phyloP scores from a whole-genome alignment of 2,113 vertebrate species.

The Quiscalus mexicanus region DNA sequence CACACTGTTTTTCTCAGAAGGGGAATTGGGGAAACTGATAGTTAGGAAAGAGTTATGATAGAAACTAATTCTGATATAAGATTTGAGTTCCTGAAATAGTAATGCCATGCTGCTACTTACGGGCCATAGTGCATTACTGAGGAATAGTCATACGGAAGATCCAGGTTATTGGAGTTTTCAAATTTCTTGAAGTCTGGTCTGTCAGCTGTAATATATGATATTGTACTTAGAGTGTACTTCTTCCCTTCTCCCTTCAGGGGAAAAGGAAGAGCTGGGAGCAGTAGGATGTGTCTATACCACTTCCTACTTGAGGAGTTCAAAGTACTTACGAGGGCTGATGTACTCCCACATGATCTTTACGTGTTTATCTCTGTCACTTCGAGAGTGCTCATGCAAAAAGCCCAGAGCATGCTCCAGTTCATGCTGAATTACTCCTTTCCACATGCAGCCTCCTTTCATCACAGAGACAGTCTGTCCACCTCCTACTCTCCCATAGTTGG shows the following conservation, averaged over 20 bases:
- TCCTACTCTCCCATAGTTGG: slow-evolving; percentile 81
- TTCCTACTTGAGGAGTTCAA: background rate
- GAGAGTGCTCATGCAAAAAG: slow-evolving; percentile 86
- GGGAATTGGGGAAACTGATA: background rate
- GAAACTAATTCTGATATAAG: background rate
- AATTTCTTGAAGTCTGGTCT: slow-evolving; percentile 61
- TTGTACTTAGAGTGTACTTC: background rate
- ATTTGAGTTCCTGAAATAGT: background rate
- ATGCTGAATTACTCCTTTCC: slow-evolving; percentile 83
- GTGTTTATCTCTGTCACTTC: slow-evolving; percentile 82
- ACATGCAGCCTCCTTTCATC: slow-evolving; percentile 81
- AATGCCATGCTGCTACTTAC: slow-evolving; percentile 33
- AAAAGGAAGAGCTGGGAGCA: background rate
- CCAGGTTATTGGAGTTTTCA: slow-evolving; percentile 59
- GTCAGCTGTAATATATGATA: slow-evolving; percentile 49
- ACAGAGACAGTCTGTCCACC: slow-evolving; percentile 81
- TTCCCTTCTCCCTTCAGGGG: background rate
- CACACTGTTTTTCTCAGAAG: background rate
- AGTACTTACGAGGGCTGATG: slow-evolving; percentile 75
- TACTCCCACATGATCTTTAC: slow-evolving; percentile 85
- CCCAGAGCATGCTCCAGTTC: slow-evolving; percentile 85
- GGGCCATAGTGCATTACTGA: slow-evolving; percentile 74
- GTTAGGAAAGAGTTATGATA: background rate
- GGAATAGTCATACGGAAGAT: slow-evolving; percentile 63
- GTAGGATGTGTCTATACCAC: background rate